phyloP scores from a whole-genome alignment of 2,888 invertebrate genomes.

The Meghimatium bilineatum region DNA sequence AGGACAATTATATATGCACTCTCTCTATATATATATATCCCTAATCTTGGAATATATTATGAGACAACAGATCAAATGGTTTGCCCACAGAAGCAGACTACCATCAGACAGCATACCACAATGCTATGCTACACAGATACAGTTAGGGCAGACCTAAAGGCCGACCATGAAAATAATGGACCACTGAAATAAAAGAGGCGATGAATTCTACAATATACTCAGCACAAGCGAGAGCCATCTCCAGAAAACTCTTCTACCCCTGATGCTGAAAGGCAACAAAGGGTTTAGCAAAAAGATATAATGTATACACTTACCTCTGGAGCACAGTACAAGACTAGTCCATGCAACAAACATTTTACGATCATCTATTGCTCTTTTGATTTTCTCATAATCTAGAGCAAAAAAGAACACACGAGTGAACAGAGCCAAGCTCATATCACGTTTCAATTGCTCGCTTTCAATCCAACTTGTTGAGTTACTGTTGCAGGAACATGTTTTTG shows the following conservation, averaged over 20 bases:
- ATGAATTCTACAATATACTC: no score
- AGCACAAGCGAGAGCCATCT: no score
- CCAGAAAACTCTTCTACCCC: background rate
- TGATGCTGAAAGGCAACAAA: background rate
- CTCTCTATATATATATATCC: no score
- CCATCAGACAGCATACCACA: no score
- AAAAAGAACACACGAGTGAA: constrained; percentile 62
- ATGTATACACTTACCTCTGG: constrained; percentile 59
- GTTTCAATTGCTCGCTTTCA: background rate
- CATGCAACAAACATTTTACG: constrained; percentile 56
- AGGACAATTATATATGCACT: no score
- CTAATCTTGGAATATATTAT: no score
- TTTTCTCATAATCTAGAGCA: constrained; percentile 52
- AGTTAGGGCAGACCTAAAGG: no score
- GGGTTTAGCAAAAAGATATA: background rate
- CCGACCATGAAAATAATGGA: no score
- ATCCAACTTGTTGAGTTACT: background rate
- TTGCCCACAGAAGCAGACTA: no score
- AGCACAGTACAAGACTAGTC: constrained; percentile 61
- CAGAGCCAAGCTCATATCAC: constrained; percentile 54
- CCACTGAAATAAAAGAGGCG: no score
- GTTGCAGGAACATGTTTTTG: constrained; percentile 1
- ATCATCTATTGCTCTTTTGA: constrained; percentile 49
- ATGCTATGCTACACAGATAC: no score
- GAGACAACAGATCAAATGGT: no score